Percentiles rank a stretch among this genome's conserved stretches.
phyloP scores from a whole-genome alignment of 2,113 vertebrate species.

The Amazona vittata region DNA sequence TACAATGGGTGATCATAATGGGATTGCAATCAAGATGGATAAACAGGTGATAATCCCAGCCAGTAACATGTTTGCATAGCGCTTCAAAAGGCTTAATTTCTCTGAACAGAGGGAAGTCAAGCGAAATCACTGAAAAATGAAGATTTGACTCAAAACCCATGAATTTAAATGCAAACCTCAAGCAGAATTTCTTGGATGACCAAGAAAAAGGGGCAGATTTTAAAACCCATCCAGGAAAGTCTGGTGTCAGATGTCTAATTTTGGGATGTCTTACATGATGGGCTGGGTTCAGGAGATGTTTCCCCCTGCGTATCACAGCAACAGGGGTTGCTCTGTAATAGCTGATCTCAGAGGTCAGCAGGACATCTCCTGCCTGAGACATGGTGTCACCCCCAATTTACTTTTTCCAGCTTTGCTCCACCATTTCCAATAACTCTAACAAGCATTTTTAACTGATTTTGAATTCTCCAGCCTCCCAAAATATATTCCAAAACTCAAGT shows the following conservation, averaged over 20 bases:
- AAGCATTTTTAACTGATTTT: neutral
- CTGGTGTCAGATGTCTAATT: rapidly evolving
- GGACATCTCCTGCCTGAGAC: neutral
- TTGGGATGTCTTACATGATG: neutral
- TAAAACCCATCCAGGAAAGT: neutral
- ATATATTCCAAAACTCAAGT: neutral
- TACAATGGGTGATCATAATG: rapidly evolving
- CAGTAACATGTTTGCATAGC: rapidly evolving
- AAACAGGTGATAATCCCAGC: neutral
- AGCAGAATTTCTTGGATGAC: neutral
- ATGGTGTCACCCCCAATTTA: neutral
- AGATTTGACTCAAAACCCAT: neutral
- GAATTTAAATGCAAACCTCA: neutral
- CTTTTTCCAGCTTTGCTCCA: neutral
- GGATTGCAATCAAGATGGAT: neutral
- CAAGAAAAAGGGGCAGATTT: neutral
- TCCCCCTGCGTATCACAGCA: neutral
- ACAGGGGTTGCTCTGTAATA: neutral
- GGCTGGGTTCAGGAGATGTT: neutral
- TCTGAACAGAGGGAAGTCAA: neutral
- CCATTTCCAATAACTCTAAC: neutral
- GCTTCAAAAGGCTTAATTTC: neutral
- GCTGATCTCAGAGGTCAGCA: neutral
- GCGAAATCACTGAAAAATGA: neutral
- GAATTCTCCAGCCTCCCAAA: neutral